Percentiles rank a stretch among this genome's conserved stretches.
Evolutionary conservation across 2,888 invertebrate species (phyloP).

Genomic region (Gisinianus flammeolus): DNA sequence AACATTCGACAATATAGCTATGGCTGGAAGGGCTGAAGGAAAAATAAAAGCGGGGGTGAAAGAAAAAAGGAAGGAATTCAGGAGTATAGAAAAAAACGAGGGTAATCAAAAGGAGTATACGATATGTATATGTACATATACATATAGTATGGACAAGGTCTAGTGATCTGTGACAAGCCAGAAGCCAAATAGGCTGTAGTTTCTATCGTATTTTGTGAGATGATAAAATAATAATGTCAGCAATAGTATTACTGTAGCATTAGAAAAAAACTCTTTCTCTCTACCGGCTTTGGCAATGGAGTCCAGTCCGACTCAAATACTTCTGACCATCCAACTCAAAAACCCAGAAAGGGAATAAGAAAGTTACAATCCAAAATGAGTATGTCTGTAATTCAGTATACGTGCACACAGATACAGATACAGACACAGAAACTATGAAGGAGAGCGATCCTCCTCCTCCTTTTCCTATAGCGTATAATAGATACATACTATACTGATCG

Average conservation of each 20-base stretch:
- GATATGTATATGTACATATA: too few relatives aligned
- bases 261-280: background rate
- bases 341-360: background rate
- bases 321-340: too few relatives aligned
- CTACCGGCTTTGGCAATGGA: too few relatives aligned
- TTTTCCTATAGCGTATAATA: background rate
- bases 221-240: background rate
- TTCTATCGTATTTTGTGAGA: background rate
- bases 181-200: background rate
- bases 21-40: background rate
- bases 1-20: too few relatives aligned
- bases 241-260: background rate
- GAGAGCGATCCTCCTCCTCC: background rate
- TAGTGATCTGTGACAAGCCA: background rate
- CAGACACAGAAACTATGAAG: too few relatives aligned
- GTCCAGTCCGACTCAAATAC: too few relatives aligned
- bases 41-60: background rate
- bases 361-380: background rate
- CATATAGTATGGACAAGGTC: background rate
- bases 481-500: background rate
- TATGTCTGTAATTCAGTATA: background rate
- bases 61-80: background rate
- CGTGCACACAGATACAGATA: too few relatives aligned
- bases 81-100: too few relatives aligned
- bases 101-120: too few relatives aligned